A percentile compares a stretch with the other conserved stretches of the same genome.
These are phyloP conservation scores for Melanotaenia trifasciata DNA, from an alignment of 2,797 vertebrate species.

Conservation along the genomic window DNA sequence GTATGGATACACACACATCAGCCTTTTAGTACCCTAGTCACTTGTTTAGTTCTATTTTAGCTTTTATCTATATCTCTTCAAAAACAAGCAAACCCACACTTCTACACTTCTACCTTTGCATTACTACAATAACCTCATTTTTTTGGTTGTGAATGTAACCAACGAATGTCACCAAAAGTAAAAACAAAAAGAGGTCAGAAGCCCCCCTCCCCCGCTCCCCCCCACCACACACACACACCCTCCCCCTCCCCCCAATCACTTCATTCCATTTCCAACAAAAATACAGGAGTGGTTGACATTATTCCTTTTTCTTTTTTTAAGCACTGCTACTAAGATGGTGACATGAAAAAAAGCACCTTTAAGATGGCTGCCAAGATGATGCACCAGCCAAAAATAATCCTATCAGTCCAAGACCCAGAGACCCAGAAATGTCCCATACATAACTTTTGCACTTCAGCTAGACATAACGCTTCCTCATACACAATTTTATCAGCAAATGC, in stretches of 20 bases:
- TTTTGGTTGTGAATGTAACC: slow-evolving; percentile 43
- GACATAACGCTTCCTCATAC: slow-evolving; percentile 14
- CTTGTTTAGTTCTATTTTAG: slow-evolving; percentile 34
- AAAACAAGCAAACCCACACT: slow-evolving; percentile 8
- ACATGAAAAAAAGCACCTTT: slow-evolving; percentile 58
- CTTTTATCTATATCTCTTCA: slow-evolving; percentile 9
- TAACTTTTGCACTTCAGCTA: slow-evolving; percentile 48
- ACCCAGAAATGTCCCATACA: slow-evolving; percentile 73
- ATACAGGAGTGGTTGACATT: slow-evolving; percentile 34
- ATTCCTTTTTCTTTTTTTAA: slow-evolving; percentile 38
- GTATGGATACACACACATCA: slow-evolving; percentile 3
- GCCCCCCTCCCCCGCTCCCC: too few species aligned
- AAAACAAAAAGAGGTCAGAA: slow-evolving; percentile 16
- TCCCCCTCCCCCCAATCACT: neutral
- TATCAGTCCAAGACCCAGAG: slow-evolving; percentile 67
- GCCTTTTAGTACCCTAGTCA: slow-evolving; percentile 37
- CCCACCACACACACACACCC: too few species aligned
- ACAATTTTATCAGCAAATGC: slow-evolving; percentile 21
- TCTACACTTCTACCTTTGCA: slow-evolving; percentile 5
- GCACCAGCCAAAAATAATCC: slow-evolving; percentile 70
- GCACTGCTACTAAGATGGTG: slow-evolving; percentile 50
- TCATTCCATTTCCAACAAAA: slow-evolving; percentile 33
- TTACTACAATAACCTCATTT: slow-evolving; percentile 39
- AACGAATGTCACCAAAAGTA: slow-evolving; percentile 25
- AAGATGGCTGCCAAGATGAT: slow-evolving; percentile 71